phyloP scores from a whole-genome alignment of 2,113 vertebrate genomes.

The Cercocebus atys region DNA sequence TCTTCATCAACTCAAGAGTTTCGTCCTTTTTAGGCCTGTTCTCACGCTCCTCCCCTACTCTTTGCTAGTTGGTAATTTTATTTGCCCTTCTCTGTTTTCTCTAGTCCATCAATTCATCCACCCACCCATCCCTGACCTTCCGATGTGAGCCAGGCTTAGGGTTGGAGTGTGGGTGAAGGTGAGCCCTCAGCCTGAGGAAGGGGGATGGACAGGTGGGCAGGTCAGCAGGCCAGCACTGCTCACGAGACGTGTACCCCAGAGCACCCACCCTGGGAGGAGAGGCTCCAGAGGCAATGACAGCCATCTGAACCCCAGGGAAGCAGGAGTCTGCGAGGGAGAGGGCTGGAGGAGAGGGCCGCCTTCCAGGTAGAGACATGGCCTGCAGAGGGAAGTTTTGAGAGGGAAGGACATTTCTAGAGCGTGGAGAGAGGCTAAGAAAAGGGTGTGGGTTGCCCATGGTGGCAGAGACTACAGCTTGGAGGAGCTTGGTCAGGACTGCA shows the following conservation, averaged over 20 bases:
- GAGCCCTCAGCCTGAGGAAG: not conserved
- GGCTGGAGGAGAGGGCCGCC: not conserved
- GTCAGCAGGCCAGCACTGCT: not conserved
- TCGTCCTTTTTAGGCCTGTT: accelerated
- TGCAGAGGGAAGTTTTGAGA: not conserved
- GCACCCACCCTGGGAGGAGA: not conserved
- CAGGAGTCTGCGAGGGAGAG: not conserved
- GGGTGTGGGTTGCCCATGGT: not conserved
- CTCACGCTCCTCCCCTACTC: accelerated
- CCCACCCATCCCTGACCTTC: not conserved
- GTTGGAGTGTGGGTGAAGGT: not conserved
- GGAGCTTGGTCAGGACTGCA: not conserved
- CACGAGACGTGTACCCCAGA: not conserved
- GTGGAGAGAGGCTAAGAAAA: not conserved
- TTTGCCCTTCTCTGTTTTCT: not conserved
- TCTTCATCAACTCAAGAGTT: not conserved
- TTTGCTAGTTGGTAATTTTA: not conserved
- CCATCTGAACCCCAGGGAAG: too few species aligned
- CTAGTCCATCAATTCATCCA: not conserved
- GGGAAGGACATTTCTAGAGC: not conserved
- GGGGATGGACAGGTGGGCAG: not conserved
- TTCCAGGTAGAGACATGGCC: not conserved
- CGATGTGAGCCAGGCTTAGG: not conserved
- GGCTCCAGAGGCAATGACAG: not conserved
- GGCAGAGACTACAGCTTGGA: not conserved